Evolutionary conservation across 2,113 vertebrate species (phyloP).

Genomic region (pig (Sus scrofa)): T2T-Sscrofa CM000814.6:74697501-74698000

Average conservation of each 20-base stretch:
- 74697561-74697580: no score
- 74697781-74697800: rapidly evolving
- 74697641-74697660: no score
- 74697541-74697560: no score
- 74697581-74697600: no score
- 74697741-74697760: neutral
- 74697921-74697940: neutral
- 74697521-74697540: no score
- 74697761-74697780: neutral
- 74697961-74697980: neutral
- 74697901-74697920: neutral
- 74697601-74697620: no score
- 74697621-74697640: no score
- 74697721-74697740: no score
- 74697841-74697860: neutral
- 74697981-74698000: neutral
- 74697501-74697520: no score
- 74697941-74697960: neutral
- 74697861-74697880: neutral
- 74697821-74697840: neutral
- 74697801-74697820: neutral
- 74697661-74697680: no score
- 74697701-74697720: no score
- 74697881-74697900: neutral
- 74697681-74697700: no score